phyloP scores from a whole-genome alignment of 1,140 invertebrate genomes.

The Drosophila paulistorum region DNA sequence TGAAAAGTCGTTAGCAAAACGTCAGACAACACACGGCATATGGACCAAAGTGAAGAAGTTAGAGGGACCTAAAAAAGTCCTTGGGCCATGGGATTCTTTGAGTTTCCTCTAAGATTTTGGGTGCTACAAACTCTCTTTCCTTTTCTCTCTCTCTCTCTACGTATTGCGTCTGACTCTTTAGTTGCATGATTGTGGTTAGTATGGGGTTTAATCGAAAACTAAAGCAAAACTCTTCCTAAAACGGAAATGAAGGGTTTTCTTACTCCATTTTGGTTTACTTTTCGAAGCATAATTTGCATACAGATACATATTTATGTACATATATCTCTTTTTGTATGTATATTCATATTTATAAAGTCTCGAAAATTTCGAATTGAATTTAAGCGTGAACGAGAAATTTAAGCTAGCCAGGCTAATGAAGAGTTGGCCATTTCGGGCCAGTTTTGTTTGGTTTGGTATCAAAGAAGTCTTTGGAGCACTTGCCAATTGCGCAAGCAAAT shows the following conservation, averaged over 20 bases:
- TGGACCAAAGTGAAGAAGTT: conserved; percentile 29
- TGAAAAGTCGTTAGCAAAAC: conserved; percentile 80
- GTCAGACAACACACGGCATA: conserved; percentile 67
- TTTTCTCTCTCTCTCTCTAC: neutral
- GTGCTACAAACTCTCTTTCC: neutral
- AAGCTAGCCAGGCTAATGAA: conserved; percentile 1
- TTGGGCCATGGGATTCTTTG: conserved; percentile 26
- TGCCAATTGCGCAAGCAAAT: conserved; percentile 66
- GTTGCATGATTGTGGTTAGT: neutral
- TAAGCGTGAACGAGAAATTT: neutral
- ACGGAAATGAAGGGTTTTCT: conserved; percentile 9
- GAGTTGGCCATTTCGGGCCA: conserved; percentile 4
- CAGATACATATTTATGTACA: neutral
- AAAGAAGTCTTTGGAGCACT: neutral
- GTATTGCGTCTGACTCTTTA: neutral
- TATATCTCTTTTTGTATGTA: neutral
- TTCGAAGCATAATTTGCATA: conserved; percentile 5
- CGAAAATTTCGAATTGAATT: neutral
- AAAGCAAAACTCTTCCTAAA: neutral
- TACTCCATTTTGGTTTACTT: conserved; percentile 7
- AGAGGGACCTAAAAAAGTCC: conserved; percentile 12
- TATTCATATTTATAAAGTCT: neutral
- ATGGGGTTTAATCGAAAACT: neutral
- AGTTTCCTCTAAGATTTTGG: conserved; percentile 45
- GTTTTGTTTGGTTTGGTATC: neutral